Percentiles rank a stretch among this genome's conserved stretches.
These are phyloP conservation scores for Gisinianus flammeolus DNA, from an alignment of 2,888 invertebrate genomes.

Conservation along the genomic window DNA sequence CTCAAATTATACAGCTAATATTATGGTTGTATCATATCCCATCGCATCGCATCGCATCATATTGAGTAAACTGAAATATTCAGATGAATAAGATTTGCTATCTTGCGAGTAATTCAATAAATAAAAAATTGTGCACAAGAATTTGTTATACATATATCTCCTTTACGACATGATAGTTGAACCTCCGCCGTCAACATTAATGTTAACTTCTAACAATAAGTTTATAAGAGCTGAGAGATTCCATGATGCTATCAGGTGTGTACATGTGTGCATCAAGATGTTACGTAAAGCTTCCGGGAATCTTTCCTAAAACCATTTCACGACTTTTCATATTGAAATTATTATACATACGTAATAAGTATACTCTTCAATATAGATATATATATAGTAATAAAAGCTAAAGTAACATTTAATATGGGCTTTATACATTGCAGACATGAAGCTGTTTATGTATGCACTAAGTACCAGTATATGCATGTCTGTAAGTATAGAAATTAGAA, in stretches of 20 bases:
- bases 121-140: neutral
- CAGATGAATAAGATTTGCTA: neutral
- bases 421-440: too few species aligned
- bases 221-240: neutral
- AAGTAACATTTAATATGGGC: too few species aligned
- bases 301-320: neutral
- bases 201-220: neutral
- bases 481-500: too few species aligned
- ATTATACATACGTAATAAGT: too few species aligned
- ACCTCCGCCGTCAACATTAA: neutral
- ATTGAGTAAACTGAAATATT: neutral
- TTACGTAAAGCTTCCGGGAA: neutral
- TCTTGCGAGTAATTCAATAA: neutral
- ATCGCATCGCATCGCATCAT: neutral
- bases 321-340: neutral
- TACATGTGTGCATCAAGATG: neutral
- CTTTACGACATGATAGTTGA: neutral
- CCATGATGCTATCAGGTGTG: neutral
- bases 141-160: neutral
- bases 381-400: too few species aligned
- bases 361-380: too few species aligned
- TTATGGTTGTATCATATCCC: neutral
- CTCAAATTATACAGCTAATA: too few species aligned
- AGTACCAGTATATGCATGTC: too few species aligned
- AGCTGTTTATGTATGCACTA: too few species aligned